Evolutionary conservation across 2,888 invertebrate species (phyloP).

Genomic region (Drosophila ustulata): DNA sequence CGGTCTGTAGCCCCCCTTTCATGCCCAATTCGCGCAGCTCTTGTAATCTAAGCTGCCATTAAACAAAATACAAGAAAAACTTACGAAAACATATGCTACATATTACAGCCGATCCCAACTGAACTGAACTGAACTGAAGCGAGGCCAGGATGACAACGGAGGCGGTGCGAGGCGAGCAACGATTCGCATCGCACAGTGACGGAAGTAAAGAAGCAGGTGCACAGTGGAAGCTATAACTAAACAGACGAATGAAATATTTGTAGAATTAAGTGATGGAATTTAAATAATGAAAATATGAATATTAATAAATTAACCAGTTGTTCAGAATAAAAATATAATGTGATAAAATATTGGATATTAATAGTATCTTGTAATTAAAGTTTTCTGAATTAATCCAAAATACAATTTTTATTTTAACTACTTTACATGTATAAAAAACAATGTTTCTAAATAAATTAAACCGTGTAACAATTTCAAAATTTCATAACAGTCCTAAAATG

Average conservation of each 20-base stretch:
- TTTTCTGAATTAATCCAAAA: no score
- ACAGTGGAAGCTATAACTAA: conserved; percentile 47
- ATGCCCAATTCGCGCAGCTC: conserved; percentile 47
- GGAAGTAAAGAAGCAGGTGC: conserved; percentile 65
- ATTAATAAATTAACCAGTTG: no score
- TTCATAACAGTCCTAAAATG: no score
- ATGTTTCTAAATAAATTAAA: no score
- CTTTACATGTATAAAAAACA: no score
- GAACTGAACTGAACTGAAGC: conserved; percentile 49
- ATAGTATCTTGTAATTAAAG: no score
- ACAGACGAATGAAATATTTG: neutral
- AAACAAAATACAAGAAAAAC: conserved; percentile 81
- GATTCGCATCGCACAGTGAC: conserved; percentile 60
- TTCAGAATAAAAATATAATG: no score
- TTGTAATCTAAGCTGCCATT: conserved; percentile 81
- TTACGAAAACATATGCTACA: conserved; percentile 81
- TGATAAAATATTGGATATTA: no score
- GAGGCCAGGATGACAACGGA: conserved; percentile 45
- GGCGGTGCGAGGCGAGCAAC: conserved; percentile 31
- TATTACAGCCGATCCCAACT: conserved; percentile 71
- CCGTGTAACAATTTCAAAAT: no score
- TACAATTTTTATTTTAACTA: no score
- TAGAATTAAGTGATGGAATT: no score
- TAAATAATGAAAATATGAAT: no score
- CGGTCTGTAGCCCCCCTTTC: conserved; percentile 1